These are phyloP conservation scores for Nomada fucata DNA, from an alignment of 2,888 invertebrate genomes.

Conservation along the genomic window DNA sequence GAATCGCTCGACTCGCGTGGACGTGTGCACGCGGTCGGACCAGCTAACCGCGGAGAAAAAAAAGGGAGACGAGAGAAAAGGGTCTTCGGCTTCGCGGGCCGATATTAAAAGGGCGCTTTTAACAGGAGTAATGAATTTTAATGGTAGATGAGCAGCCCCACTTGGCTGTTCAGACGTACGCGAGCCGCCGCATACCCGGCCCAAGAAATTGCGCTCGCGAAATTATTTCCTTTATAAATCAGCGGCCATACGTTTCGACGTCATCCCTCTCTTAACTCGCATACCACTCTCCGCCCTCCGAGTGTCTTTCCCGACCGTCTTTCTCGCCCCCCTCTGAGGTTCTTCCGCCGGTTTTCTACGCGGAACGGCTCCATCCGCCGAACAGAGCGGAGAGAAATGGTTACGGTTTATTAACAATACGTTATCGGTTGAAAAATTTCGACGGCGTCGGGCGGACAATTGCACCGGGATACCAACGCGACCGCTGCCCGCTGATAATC, in stretches of 20 bases:
- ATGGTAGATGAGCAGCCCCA: constrained; percentile 67
- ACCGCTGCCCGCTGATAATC: constrained; percentile 45
- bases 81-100: constrained; percentile 54
- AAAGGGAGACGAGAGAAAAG: constrained; percentile 16
- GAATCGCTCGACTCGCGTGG: constrained; percentile 19
- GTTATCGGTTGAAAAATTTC: constrained; percentile 65
- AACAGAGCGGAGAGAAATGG: constrained; percentile 60
- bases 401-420: constrained; percentile 72
- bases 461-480: constrained; percentile 20
- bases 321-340: constrained; percentile 8
- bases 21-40: not conserved
- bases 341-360: not conserved
- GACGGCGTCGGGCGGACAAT: constrained; percentile 30
- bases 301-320: constrained; percentile 15
- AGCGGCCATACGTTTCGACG: constrained; percentile 80
- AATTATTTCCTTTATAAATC: constrained; percentile 83
- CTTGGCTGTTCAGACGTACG: constrained; percentile 42
- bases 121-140: constrained; percentile 77
- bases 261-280: constrained; percentile 67
- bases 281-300: constrained; percentile 49
- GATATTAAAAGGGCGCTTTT: constrained; percentile 76
- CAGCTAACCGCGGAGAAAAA: not conserved
- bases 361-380: constrained; percentile 54
- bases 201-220: constrained; percentile 79
- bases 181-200: constrained; percentile 55